These are phyloP conservation scores for Coilia nasus DNA, from an alignment of 2,797 vertebrate species.

Conservation along the genomic window DNA sequence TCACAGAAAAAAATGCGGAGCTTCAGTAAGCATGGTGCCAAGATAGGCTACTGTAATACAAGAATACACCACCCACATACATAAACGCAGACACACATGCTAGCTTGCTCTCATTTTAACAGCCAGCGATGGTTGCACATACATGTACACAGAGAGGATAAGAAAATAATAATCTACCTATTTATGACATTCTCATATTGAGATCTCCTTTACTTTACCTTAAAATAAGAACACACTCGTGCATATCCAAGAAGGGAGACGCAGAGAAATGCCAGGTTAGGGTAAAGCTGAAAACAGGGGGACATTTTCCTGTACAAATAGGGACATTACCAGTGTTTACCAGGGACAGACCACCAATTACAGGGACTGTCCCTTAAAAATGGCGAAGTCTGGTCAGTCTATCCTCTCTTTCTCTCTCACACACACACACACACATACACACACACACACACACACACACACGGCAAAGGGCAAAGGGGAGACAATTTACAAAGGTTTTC, in stretches of 20 bases:
- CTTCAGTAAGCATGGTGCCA: neutral
- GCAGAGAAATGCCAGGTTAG: neutral
- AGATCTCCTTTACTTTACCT: neutral
- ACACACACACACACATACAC: neutral
- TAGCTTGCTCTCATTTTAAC: neutral
- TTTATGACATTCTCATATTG: neutral
- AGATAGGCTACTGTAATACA: neutral
- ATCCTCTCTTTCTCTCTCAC: neutral
- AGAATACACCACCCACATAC: neutral
- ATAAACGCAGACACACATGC: neutral
- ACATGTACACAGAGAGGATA: neutral
- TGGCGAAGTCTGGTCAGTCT: too few species aligned
- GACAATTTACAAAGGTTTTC: neutral
- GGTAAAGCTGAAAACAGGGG: too few species aligned
- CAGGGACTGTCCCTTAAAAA: too few species aligned
- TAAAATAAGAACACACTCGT: neutral
- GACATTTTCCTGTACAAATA: too few species aligned
- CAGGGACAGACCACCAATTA: too few species aligned
- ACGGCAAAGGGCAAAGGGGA: neutral
- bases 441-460: slow-evolving; percentile 9
- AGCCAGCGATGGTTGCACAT: neutral
- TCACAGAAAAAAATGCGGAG: neutral
- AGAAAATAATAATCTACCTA: neutral
- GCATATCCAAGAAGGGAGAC: neutral
- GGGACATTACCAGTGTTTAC: too few species aligned